Conservation (phyloP, 2,888 invertebrate genomes). For the Dione vanillae region DNA sequence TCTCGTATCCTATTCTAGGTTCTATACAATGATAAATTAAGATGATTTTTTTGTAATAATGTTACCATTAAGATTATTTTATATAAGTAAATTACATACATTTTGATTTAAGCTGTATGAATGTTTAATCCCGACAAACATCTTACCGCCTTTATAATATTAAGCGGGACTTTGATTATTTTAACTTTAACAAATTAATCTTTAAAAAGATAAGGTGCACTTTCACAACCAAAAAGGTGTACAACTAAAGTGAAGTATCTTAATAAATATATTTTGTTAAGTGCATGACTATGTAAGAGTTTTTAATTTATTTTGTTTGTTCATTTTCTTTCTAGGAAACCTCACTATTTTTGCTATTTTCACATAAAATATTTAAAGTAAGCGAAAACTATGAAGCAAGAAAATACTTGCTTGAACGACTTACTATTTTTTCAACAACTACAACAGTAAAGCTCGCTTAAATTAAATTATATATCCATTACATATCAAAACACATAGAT, state of each 20-base stretch:
- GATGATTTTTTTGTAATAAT: not conserved
- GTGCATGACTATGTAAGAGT: not conserved
- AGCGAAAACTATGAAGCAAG: too few species aligned
- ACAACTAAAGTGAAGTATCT: slow-evolving; percentile 1
- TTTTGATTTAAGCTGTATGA: slow-evolving; percentile 20
- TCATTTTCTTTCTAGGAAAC: not conserved
- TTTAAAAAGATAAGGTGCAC: not conserved
- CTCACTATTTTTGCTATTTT: too few species aligned
- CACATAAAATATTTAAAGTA: too few species aligned
- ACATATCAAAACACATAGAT: too few species aligned
- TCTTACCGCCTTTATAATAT: not conserved
- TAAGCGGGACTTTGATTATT: not conserved
- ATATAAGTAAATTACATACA: slow-evolving; percentile 19
- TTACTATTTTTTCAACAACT: too few species aligned
- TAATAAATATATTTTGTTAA: not conserved
- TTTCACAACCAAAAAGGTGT: slow-evolving; percentile 14
- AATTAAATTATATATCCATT: too few species aligned
- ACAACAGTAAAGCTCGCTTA: too few species aligned
- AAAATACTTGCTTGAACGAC: too few species aligned
- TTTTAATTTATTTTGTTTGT: too few species aligned
- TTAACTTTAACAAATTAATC: too few species aligned
- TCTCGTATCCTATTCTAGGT: not conserved
- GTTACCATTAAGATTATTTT: slow-evolving; percentile 14
- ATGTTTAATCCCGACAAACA: slow-evolving; percentile 3
- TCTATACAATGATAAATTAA: slow-evolving; percentile 17